Evolutionary conservation across 2,888 invertebrate species (phyloP), one percentile per base, ranked within the genome.

Genomic region (Meteorus cinctellus): DNA sequence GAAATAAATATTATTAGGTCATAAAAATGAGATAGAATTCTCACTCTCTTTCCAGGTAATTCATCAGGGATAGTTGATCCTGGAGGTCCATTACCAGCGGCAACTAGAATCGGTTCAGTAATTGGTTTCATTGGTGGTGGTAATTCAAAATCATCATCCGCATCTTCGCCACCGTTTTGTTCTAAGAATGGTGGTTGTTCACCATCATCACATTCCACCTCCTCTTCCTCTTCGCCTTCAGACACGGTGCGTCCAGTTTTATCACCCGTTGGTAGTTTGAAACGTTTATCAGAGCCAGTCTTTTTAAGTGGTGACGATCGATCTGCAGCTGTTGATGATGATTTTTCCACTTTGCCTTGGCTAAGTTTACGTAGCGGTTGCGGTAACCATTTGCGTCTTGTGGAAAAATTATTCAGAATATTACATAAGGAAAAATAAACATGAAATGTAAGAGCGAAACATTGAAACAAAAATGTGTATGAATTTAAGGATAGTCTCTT

Each of bases 51-150:
- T 41, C 89, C 89, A 70, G 90, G 90, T 66, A 87, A 80, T 76
- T 91, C 90, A 31, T 89, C 88, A 27, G 87, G 86, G 62, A 86
- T 82, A 2, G 88, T 84, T 14, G 88, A 86, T 14, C 87, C 89
- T n/a, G 86, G 82, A 1, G 87, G 82, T 31, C 86, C 86, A 71
- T 87, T 88, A 80, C 88, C 82, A 77, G 89, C 84, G 75, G 90
- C 85, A 8, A 90, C 90, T 72, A 92, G 88, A 70, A 91, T 90
- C 45, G 91, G 91, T 85, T 95, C 96, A 88, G 96, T 95, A 82
- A 97, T 96, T n/a, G 96, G 96, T 87, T 97, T 96, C 98, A 98
- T 98, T 1, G 98, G 97, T 48, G 98, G 98, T 72, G 98, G 98
- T 83, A 98, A 91, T 90, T 97, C 97, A n/a, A 96, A 92, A 86